These are phyloP conservation scores for Erpobdella octoculata DNA, from an alignment of 2,888 invertebrate species.

Conservation along the genomic window DNA sequence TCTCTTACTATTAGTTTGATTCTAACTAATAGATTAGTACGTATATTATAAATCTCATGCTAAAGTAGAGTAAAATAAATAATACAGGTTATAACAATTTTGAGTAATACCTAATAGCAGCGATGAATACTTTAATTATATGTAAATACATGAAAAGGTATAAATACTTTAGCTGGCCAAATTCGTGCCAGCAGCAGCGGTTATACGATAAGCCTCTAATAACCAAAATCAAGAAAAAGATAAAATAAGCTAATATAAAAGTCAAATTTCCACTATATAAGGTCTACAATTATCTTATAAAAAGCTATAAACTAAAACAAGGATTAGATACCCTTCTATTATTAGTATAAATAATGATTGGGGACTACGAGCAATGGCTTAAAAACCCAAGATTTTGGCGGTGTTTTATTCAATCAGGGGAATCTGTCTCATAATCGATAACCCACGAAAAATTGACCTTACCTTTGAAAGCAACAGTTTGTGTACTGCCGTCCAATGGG, in stretches of 20 bases:
- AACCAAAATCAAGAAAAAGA: constrained; percentile 14
- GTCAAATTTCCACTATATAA: constrained; percentile 8
- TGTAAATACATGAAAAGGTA: constrained; percentile 25
- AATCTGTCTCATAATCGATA: constrained; percentile 42
- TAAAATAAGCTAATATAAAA: neutral
- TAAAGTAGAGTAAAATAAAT: too few relatives aligned
- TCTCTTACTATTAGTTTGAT: constrained; percentile 34
- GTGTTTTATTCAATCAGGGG: constrained; percentile 40
- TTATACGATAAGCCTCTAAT: constrained; percentile 39
- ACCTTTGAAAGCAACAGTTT: constrained; percentile 36
- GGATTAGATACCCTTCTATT: constrained; percentile 56
- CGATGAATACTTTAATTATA: constrained; percentile 30
- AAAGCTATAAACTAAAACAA: constrained; percentile 53
- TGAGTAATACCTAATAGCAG: constrained; percentile 23
- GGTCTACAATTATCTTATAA: neutral
- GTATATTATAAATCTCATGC: too few relatives aligned
- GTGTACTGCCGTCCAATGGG: constrained; percentile 41
- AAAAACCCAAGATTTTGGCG: constrained; percentile 43
- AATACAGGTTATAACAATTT: constrained; percentile 12
- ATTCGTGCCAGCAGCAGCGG: constrained; percentile 43
- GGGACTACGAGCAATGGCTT: constrained; percentile 38
- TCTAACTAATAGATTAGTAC: constrained; percentile 31
- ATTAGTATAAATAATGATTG: constrained; percentile 31
- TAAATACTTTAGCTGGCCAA: constrained; percentile 31
- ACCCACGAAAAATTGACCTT: constrained; percentile 34